phyloP scores from a whole-genome alignment of 2,888 invertebrate species.

The Limnephilus rhombicus region DNA sequence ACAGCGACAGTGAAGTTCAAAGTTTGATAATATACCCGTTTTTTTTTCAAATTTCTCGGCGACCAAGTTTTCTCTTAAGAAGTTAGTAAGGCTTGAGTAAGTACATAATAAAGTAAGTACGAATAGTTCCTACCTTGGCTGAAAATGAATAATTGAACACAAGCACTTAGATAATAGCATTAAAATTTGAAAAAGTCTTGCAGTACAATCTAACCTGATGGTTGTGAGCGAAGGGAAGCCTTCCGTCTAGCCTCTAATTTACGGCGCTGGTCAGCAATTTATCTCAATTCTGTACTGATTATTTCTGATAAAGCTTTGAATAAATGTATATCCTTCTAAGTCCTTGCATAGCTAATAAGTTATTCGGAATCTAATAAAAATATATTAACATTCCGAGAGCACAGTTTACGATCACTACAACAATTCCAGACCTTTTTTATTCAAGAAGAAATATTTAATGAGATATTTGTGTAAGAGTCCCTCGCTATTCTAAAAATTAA shows the following conservation, averaged over 20 bases:
- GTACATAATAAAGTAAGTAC: neutral
- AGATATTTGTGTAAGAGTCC: neutral
- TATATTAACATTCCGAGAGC: neutral
- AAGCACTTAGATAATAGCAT: slow-evolving; percentile 49
- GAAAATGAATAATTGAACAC: slow-evolving; percentile 54
- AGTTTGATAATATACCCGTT: too few relatives aligned
- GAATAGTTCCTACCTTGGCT: neutral
- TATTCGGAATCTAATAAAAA: slow-evolving; percentile 2
- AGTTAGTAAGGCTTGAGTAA: neutral
- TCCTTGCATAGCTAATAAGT: slow-evolving; percentile 37
- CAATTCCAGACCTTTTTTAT: neutral
- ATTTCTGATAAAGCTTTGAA: slow-evolving; percentile 47
- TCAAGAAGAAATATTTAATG: neutral
- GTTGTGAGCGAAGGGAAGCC: slow-evolving; percentile 31
- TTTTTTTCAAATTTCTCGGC: too few relatives aligned
- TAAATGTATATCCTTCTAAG: slow-evolving; percentile 30
- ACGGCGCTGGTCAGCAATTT: slow-evolving; percentile 54
- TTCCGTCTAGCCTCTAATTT: slow-evolving; percentile 37
- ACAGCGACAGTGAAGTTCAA: too few relatives aligned
- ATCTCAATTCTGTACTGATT: slow-evolving; percentile 63
- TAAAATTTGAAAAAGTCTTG: slow-evolving; percentile 47
- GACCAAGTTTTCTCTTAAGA: neutral
- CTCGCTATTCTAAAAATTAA: neutral
- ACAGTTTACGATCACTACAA: neutral
- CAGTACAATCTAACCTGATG: slow-evolving; percentile 36